phyloP scores from a whole-genome alignment of 2,888 invertebrate genomes.

The Andrena flavipes region DNA sequence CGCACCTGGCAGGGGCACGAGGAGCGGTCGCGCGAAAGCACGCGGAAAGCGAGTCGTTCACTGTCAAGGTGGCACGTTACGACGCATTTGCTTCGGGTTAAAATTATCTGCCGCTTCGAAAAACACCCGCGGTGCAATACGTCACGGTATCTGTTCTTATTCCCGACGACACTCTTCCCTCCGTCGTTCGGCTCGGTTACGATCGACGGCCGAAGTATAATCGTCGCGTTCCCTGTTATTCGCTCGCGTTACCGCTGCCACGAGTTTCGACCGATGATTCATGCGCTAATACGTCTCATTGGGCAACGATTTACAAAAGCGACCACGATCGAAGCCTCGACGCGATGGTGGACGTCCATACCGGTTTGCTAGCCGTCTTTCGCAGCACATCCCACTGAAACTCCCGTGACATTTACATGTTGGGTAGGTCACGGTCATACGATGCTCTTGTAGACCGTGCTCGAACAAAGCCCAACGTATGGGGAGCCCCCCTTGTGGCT shows the following conservation, averaged over 20 bases:
- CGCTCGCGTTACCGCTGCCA: not conserved
- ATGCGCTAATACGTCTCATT: constrained; percentile 12
- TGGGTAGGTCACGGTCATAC: constrained; percentile 76
- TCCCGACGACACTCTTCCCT: not conserved
- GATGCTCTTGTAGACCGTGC: constrained; percentile 22
- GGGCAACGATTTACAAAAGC: constrained; percentile 5
- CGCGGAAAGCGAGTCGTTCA: constrained; percentile 36
- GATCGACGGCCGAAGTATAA: constrained; percentile 6
- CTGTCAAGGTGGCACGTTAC: constrained; percentile 54
- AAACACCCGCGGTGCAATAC: not conserved
- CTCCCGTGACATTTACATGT: constrained; percentile 75
- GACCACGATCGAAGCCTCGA: not conserved
- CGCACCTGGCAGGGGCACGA: constrained; percentile 15
- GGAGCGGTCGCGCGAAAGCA: not conserved
- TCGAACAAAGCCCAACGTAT: constrained; percentile 14
- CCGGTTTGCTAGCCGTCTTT: constrained; percentile 46
- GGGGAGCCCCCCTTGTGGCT: not conserved
- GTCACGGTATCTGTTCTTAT: constrained; percentile 19
- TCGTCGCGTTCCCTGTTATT: not conserved
- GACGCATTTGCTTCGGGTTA: constrained; percentile 26
- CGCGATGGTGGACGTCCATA: constrained; percentile 24
- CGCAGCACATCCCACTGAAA: constrained; percentile 34
- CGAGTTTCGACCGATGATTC: not conserved
- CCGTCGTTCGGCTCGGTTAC: not conserved
- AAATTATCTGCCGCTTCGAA: constrained; percentile 43